Percentiles rank a stretch among this genome's conserved stretches.
Conservation (phyloP, 1,140 invertebrate genomes). For the Heliconius eleuchia region DNA sequence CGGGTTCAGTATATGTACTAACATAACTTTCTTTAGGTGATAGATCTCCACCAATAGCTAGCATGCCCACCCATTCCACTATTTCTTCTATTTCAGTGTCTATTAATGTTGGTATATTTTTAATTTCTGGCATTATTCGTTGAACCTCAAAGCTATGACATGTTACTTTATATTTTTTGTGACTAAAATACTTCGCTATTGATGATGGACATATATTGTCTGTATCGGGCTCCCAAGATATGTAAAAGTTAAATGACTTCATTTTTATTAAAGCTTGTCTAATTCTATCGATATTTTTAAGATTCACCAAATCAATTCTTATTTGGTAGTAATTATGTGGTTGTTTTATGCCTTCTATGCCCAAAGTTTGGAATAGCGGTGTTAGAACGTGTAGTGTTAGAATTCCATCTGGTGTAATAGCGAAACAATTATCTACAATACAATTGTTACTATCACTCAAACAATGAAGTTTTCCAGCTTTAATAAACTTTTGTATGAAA, state of each 20-base stretch:
- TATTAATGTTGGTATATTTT: slow-evolving; percentile 56
- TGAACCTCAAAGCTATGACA: slow-evolving; percentile 43
- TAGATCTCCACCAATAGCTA: slow-evolving; percentile 56
- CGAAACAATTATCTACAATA: slow-evolving; percentile 61
- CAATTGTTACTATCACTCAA: slow-evolving; percentile 59
- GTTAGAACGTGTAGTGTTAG: slow-evolving; percentile 61
- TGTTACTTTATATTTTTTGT: slow-evolving; percentile 51
- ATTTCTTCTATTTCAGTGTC: slow-evolving; percentile 60
- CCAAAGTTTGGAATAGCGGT: slow-evolving; percentile 62
- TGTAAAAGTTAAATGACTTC: slow-evolving; percentile 58
- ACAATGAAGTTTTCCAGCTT: slow-evolving; percentile 60
- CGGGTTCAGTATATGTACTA: slow-evolving; percentile 61
- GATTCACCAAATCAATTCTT: slow-evolving; percentile 53
- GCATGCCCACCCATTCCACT: slow-evolving; percentile 70
- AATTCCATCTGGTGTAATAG: slow-evolving; percentile 64
- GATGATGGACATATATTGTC: slow-evolving; percentile 67
- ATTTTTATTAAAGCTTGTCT: slow-evolving; percentile 52
- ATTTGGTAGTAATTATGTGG: slow-evolving; percentile 62
- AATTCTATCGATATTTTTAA: slow-evolving; percentile 50
- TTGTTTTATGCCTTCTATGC: slow-evolving; percentile 61
- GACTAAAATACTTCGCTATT: slow-evolving; percentile 69
- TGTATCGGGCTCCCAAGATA: slow-evolving; percentile 62
- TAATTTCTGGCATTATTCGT: slow-evolving; percentile 51
- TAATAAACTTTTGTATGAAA: slow-evolving; percentile 68
- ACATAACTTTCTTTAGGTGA: slow-evolving; percentile 54